Conservation (phyloP, 2,888 invertebrate species). For the Drosophila nigritarsus region DNA sequence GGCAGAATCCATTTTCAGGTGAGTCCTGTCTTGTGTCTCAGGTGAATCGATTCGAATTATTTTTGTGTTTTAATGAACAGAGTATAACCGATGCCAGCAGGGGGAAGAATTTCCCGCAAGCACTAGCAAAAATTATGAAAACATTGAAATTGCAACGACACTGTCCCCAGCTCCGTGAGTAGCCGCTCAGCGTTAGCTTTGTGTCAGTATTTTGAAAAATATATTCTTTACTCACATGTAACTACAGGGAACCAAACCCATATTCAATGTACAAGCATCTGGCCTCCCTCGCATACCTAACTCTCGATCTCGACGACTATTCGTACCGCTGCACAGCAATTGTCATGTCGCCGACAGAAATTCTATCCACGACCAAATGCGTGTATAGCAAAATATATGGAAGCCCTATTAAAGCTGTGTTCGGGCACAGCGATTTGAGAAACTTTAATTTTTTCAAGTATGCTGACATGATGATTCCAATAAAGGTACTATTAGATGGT, state of each 20-base stretch:
- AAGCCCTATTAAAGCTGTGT: background rate
- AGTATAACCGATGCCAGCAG: background rate
- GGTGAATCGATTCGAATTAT: background rate
- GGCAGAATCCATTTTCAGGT: background rate
- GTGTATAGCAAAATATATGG: rapidly evolving
- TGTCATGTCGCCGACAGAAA: background rate
- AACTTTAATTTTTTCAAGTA: rapidly evolving
- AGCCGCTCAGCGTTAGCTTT: background rate
- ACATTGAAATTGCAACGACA: background rate
- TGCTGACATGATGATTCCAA: background rate
- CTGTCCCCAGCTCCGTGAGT: background rate
- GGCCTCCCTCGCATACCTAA: background rate
- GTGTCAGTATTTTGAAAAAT: background rate
- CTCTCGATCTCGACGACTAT: rapidly evolving
- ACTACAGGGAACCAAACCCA: background rate
- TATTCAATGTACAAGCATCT: background rate
- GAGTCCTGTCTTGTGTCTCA: background rate
- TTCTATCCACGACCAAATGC: conserved; percentile 30
- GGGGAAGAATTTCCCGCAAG: background rate
- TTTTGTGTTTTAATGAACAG: background rate
- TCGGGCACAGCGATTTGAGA: background rate
- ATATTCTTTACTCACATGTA: background rate
- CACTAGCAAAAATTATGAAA: background rate
- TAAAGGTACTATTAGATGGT: background rate
- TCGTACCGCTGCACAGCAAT: background rate